Base-by-base conservation (phyloP, 2,113 vertebrate genomes). In the Gambusia affinis region DNA sequence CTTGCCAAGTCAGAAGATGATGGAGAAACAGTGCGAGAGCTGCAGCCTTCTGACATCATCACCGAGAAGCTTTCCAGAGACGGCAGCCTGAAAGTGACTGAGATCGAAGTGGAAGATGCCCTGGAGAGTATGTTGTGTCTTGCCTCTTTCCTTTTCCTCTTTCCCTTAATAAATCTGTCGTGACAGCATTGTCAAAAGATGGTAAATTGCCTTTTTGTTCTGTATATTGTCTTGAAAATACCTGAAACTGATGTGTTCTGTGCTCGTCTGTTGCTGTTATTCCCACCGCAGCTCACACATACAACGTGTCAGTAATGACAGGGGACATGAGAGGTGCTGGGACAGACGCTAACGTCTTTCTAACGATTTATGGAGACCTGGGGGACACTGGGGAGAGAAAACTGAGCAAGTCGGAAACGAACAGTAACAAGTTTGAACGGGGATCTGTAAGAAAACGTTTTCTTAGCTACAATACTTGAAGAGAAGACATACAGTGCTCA, bases 391-490 rank as follows among this genome's bases (percentile, higher is more conserved):
- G 98, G 5, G 97, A 99, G 84, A 94, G 97, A 47, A 97, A 98
- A 76, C 97, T 99, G 66, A 96, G 96, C 92, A 98, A 97, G 88
- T 99, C 98, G 0, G 97, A 97, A 86, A 97, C 94, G 12, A 97
- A 97, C 85, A 92, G 93, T 88, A 99, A 99, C 94, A 99, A 99
- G 91, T 99, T 99, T 76, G 98, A 99, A 91, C 95, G 95, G 85
- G 97, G 96, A 92, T 93, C 94, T 93, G 98, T 99, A 94, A 91
- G 89, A 78, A 83, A 72, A 4, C 24, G 4, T n/a, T 37, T 27
- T 33, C 30, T 24, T 8, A 33, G 17, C 19, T 57, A n/a, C 10
- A n/a, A 8, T n/a, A 57, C 10, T 57, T 57, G 22, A 19, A 8
- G 22, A 24, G 8, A 24, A 54, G 19, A 19, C 19, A 8, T 11